A percentile compares a stretch with the other conserved stretches of the same genome.
These are phyloP conservation scores for Hirudinaria manillensis DNA, from an alignment of 2,888 invertebrate genomes.

Conservation along the genomic window DNA sequence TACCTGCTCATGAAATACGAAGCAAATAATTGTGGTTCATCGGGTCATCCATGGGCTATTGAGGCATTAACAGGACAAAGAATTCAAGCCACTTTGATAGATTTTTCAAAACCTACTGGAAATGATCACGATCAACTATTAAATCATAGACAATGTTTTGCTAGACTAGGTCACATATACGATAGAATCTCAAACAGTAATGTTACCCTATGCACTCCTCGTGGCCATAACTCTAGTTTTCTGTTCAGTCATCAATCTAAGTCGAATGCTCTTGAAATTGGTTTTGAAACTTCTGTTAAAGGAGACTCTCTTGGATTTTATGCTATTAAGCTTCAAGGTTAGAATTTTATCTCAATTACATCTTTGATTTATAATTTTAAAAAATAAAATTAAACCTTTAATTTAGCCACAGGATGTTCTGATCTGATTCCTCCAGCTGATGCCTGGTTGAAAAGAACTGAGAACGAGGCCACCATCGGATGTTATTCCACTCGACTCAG, in stretches of 20 bases:
- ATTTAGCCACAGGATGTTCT: conserved; percentile 21
- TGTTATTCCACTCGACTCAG: conserved; percentile 32
- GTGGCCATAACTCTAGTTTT: neutral
- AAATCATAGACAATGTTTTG: neutral
- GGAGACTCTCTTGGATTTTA: conserved; percentile 1
- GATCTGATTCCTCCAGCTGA: conserved; percentile 27
- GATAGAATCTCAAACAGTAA: neutral
- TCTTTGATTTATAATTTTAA: neutral
- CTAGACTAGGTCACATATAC: neutral
- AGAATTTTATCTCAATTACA: neutral
- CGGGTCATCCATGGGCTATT: neutral
- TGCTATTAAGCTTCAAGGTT: neutral
- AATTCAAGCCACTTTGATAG: neutral
- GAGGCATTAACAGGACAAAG: conserved; percentile 3
- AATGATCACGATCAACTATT: neutral
- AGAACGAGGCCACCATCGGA: conserved; percentile 33
- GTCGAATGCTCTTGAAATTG: neutral
- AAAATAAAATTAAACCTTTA: neutral
- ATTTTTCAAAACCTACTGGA: neutral
- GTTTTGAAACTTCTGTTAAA: neutral
- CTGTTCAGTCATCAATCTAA: conserved; percentile 11
- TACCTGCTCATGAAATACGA: neutral
- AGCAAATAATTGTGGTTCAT: neutral
- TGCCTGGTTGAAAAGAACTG: conserved; percentile 27
- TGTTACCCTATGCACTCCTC: neutral